phyloP scores from a whole-genome alignment of 2,113 vertebrate genomes.

The Engraulis encrasicolus region DNA sequence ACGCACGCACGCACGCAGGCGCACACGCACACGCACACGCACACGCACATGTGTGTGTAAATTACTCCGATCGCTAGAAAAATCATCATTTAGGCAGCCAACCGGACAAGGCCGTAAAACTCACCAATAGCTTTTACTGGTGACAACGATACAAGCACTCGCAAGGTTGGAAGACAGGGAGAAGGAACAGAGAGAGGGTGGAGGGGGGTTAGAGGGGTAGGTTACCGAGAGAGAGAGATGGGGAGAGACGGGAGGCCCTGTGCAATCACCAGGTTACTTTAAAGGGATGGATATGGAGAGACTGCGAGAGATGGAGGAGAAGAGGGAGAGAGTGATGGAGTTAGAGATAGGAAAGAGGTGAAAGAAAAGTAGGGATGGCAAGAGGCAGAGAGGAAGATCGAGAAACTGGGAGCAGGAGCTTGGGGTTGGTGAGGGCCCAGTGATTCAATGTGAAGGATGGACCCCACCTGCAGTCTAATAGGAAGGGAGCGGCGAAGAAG shows the following conservation, averaged over 20 bases:
- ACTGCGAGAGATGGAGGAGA: slow-evolving; percentile 21
- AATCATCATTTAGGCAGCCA: background rate
- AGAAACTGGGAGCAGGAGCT: no score
- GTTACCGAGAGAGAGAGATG: background rate
- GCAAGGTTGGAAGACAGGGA: background rate
- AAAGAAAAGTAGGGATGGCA: slow-evolving; percentile 54
- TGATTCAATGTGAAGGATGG: no score
- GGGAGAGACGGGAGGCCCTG: background rate
- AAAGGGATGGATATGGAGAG: no score
- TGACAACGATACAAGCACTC: background rate
- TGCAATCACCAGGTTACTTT: no score
- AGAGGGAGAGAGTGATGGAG: background rate
- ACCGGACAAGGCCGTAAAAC: background rate
- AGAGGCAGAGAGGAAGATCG: background rate
- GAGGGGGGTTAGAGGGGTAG: background rate
- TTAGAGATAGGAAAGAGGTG: slow-evolving; percentile 23
- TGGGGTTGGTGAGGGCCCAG: no score
- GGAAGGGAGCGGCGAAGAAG: no score
- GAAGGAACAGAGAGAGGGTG: background rate
- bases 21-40: no score
- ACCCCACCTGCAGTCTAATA: no score
- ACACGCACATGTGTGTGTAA: no score
- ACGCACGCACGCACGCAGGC: background rate
- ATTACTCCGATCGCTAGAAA: background rate
- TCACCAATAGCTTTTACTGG: background rate